Percentiles rank a stretch among this genome's conserved stretches.
These are phyloP conservation scores for Pogona vitticeps DNA, from an alignment of 2,113 vertebrate species.

Conservation along the genomic window DNA sequence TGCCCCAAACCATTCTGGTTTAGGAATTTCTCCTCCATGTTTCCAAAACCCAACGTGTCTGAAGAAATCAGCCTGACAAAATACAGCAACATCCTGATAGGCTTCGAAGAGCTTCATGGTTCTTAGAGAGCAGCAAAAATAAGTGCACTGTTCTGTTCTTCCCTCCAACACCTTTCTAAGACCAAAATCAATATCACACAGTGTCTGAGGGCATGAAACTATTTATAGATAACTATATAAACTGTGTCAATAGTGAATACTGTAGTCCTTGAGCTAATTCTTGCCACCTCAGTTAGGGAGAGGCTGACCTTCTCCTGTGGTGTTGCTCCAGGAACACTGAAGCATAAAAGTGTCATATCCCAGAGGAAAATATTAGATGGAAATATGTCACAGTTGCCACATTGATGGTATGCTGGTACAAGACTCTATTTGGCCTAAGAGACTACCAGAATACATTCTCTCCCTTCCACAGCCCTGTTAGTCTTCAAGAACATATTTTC, in stretches of 20 bases:
- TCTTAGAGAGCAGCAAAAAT: constrained; percentile 50
- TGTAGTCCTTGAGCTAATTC: not conserved
- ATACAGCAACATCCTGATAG: constrained; percentile 49
- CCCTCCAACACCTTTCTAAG: constrained; percentile 30
- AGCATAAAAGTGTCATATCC: not conserved
- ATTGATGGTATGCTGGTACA: not conserved
- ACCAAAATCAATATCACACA: constrained; percentile 13
- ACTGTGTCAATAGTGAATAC: no score
- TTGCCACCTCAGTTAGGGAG: not conserved
- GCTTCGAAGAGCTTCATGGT: constrained; percentile 42
- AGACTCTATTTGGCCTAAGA: no score
- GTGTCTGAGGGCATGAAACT: not conserved
- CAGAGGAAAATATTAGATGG: not conserved
- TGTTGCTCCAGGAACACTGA: not conserved
- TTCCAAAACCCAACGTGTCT: constrained; percentile 41
- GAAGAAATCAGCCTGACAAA: constrained; percentile 57
- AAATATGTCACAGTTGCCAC: not conserved
- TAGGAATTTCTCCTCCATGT: constrained; percentile 40
- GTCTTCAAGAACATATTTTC: no score
- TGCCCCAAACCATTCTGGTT: constrained; percentile 14
- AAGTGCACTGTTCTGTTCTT: constrained; percentile 25
- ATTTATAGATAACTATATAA: not conserved
- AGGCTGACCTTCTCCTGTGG: not conserved
- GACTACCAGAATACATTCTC: no score
- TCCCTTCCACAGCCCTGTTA: no score